phyloP scores from a whole-genome alignment of 2,888 invertebrate species.

The Neuroscelio doddi region DNA sequence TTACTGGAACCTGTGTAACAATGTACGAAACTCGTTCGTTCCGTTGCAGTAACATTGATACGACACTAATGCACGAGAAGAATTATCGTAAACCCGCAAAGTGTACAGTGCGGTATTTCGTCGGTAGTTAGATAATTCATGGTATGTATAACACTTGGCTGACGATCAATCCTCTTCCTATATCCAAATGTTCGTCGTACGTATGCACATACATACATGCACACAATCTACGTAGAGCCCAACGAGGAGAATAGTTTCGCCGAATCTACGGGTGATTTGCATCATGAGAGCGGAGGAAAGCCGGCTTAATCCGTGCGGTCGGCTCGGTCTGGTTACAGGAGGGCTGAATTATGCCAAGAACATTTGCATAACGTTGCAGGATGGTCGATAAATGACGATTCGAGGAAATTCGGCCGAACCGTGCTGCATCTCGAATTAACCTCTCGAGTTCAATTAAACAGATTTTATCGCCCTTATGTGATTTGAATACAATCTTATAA shows the following conservation, averaged over 20 bases:
- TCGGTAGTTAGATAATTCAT: constrained; percentile 40
- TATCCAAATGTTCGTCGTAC: constrained; percentile 25
- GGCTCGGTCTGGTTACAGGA: constrained; percentile 46
- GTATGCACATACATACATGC: constrained; percentile 17
- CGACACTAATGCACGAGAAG: constrained; percentile 26
- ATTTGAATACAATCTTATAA: constrained; percentile 37
- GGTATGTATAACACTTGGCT: constrained; percentile 41
- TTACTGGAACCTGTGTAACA: too few relatives aligned
- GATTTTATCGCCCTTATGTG: constrained; percentile 33
- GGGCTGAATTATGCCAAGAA: constrained; percentile 61
- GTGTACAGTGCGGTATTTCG: constrained; percentile 40
- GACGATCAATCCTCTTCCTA: constrained; percentile 36
- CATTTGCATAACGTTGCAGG: constrained; percentile 64
- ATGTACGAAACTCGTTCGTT: too few relatives aligned
- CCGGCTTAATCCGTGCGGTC: constrained; percentile 48
- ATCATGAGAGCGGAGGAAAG: constrained; percentile 42
- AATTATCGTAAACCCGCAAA: constrained; percentile 38
- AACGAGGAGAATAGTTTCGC: constrained; percentile 36
- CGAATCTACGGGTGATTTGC: constrained; percentile 47
- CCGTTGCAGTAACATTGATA: background rate
- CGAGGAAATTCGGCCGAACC: constrained; percentile 58
- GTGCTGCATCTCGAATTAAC: constrained; percentile 38
- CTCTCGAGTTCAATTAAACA: constrained; percentile 41
- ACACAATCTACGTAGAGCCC: constrained; percentile 10
- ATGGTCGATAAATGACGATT: constrained; percentile 64